Percentiles rank a stretch among this genome's conserved stretches.
These are phyloP conservation scores for Drosophila equinoxialis DNA, from an alignment of 1,140 invertebrate genomes.

Conservation along the genomic window DNA sequence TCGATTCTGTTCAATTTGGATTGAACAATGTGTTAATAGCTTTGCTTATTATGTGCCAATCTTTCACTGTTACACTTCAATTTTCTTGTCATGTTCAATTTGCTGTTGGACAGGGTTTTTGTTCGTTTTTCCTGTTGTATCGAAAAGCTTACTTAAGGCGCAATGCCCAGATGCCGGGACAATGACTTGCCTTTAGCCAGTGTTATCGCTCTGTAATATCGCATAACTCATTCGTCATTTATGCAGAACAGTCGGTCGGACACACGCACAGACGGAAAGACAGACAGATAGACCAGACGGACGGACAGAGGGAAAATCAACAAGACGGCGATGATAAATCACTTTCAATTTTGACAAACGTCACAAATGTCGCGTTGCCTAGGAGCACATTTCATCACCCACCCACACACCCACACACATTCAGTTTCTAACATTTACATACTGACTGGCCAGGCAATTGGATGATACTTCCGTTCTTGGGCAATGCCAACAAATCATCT, in stretches of 20 bases:
- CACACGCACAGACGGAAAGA: not conserved
- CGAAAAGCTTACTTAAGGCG: slow-evolving; percentile 34
- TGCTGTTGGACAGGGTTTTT: slow-evolving; percentile 55
- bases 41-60: slow-evolving; percentile 71
- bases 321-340: slow-evolving; percentile 63
- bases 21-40: slow-evolving; percentile 66
- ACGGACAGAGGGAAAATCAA: slow-evolving; percentile 30
- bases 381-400: slow-evolving; percentile 61
- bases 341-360: slow-evolving; percentile 79
- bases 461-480: slow-evolving; percentile 35
- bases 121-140: slow-evolving; percentile 17
- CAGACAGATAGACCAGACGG: not conserved
- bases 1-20: slow-evolving; percentile 37
- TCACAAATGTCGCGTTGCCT: slow-evolving; percentile 65
- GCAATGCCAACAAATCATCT: slow-evolving; percentile 48
- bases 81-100: slow-evolving; percentile 61
- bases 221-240: slow-evolving; percentile 74
- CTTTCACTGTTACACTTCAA: slow-evolving; percentile 34
- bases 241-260: not conserved
- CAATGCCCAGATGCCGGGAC: not conserved
- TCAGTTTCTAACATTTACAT: slow-evolving; percentile 40
- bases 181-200: slow-evolving; percentile 14
- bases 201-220: slow-evolving; percentile 56
- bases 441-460: slow-evolving; percentile 49
- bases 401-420: slow-evolving; percentile 18